phyloP scores from a whole-genome alignment of 1,140 invertebrate species.

The Acyrthosiphon pisum region DNA sequence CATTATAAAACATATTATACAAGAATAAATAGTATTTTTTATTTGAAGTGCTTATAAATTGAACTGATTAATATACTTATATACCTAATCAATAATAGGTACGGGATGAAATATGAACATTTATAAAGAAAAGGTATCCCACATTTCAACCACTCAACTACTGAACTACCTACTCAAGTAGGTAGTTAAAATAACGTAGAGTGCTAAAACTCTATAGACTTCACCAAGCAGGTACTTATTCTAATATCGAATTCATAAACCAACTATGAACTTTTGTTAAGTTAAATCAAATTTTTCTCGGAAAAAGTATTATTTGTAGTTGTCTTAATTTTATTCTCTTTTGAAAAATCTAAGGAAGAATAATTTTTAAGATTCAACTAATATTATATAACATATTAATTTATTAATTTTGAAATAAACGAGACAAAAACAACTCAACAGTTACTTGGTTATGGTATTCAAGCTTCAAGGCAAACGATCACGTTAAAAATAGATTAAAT shows the following conservation, averaged over 20 bases:
- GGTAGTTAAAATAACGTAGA: not conserved
- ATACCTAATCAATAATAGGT: not conserved
- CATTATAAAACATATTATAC: too few relatives aligned
- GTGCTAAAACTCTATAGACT: not conserved
- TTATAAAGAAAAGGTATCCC: not conserved
- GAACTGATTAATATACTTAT: not conserved
- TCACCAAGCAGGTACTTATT: not conserved
- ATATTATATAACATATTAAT: not conserved
- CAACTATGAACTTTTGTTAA: not conserved
- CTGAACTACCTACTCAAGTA: not conserved
- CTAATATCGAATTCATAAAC: not conserved
- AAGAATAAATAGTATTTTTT: not conserved
- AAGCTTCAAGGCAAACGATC: not conserved
- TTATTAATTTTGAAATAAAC: not conserved
- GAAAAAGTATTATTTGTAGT: not conserved
- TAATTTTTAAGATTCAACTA: not conserved
- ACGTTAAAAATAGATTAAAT: constrained; percentile 8
- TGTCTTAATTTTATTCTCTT: not conserved
- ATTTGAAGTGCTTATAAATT: not conserved
- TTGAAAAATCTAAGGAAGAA: not conserved
- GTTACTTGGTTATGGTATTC: not conserved
- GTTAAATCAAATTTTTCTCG: not conserved
- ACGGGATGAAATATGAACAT: not conserved
- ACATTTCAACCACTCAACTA: not conserved
- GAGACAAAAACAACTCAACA: not conserved